A percentile compares a stretch with the other conserved stretches of the same genome.
These are phyloP conservation scores for Sebastes flavidus DNA, from an alignment of 2,797 vertebrate species.

Conservation along the genomic window DNA sequence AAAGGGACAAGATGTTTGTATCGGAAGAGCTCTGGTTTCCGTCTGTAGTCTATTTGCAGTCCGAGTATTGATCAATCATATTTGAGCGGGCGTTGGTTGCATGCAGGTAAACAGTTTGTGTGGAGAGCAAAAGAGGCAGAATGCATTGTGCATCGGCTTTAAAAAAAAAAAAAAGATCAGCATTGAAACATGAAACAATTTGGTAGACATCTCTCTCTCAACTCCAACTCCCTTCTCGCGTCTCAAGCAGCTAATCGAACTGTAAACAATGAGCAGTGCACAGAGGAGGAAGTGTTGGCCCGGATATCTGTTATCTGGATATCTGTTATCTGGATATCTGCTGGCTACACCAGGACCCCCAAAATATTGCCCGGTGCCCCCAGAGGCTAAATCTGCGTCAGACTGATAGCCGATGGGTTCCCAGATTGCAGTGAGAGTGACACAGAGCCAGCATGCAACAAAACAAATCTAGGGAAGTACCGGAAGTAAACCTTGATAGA, in stretches of 20 bases:
- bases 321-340: no score
- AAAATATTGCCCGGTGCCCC: no score
- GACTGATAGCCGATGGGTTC: no score
- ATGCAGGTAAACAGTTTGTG: background rate
- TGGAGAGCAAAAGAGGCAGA: background rate
- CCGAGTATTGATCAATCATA: background rate
- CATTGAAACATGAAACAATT: background rate
- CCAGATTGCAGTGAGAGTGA: no score
- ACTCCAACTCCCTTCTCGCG: background rate
- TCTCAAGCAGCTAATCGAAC: background rate
- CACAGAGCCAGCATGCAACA: no score
- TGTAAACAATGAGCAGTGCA: background rate
- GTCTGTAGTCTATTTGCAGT: background rate
- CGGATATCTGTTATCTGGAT: no score
- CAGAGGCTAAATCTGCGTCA: no score
- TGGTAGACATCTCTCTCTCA: background rate
- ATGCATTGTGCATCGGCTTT: background rate
- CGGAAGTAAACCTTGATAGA: no score
- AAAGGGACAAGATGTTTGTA: background rate
- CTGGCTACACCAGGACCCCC: no score
- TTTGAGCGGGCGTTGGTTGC: background rate
- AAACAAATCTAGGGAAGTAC: no score
- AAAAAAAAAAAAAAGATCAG: background rate
- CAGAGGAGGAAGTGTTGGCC: no score
- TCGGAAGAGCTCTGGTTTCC: background rate